Base-by-base conservation (phyloP, 2,888 invertebrate species). In the Gastrophysa polygoni region DNA sequence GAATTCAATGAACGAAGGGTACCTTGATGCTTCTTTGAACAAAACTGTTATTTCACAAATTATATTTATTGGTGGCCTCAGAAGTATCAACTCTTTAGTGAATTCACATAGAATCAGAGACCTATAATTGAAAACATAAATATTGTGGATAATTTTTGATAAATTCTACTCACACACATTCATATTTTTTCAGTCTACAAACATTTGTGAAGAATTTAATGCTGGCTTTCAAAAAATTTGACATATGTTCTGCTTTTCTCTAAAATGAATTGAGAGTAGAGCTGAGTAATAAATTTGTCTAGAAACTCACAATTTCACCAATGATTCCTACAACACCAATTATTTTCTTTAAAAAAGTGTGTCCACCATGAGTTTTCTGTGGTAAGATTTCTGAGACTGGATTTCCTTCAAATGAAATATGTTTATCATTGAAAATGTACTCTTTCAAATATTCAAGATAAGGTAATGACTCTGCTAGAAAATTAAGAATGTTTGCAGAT, bases 381-480 rank as follows among this genome's bases (percentile, higher is more conserved):
- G 63, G 59, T 46, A 61, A 48, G 29, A 48, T 51, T 54, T 57
- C 49, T 17, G 5, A 29, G 29, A 57, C 50, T 5, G 16, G 14
- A 43, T 63, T 59, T 43, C 43, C 20, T 52, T 48, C 47, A 66
- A 14, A 34, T 48, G 57, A 20, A 65, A n/a, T 21, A 17, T 32
- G 43, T 28, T 57, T 59, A 51, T 61, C 46, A 24, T 48, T 18
- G 28, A 61, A 57, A 38, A 67, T 51, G 55, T 63, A 69, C 28
- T 67, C 51, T 44, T 59, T 67, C 29, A 75, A 57, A 64, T 74
- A 73, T 17, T 50, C 28, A 64, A 60, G 68, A 56, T 70, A 66
- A 6, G 70, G 74, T 43, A 78, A 55, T 17, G 76, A 61, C 64
- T 71, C 70, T 14, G 74, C 66, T 20, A 78, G 24, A 46, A 78